Evolutionary conservation across 1,140 invertebrate genomes (phyloP), one percentile per base, ranked within the genome.

Genomic region (Drosophila subpulchrella): DNA sequence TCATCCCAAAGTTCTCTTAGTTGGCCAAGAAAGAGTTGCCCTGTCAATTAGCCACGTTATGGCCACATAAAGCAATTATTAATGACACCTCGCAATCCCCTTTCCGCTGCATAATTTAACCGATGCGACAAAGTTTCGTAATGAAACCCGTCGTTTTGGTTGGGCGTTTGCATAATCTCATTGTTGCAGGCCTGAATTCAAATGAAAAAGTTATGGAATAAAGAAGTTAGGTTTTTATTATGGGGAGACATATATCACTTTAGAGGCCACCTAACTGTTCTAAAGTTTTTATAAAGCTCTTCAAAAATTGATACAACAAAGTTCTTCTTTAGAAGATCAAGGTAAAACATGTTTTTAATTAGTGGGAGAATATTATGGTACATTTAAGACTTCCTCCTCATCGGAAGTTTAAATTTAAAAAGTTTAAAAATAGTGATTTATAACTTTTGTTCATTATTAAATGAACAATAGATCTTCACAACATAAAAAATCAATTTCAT

Each of bases 51-150:
- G 70, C 56, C 61, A 74, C 70, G 63, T 68, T 77, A 62, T 58
- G 39, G 53, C 70, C 56, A 70, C 75, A 67, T 81, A 68, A 70
- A 58, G 61, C 59, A 51, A 74, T 68, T 81, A 67, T 81, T 72
- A 63, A 60, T 65, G 59, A 38, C 34, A 71, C 59, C 53, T 71
- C 57, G 66, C 68, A 50, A 71, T 47, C 68, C 65, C 42, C 57
- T 66, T 36, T 53, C 36, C 8, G 10, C 47, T 68, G 38, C 65
- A 68, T 68, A 51, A 66, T 68, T 68, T 17, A 68, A 10, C 20
- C 20, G 20, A 4, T 44, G 32, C 48, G 32, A 34, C 38, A 53
- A 68, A 42, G 32, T 67, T 67, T 30, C 27, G 1, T 32, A 6
- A 44, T 53, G n/a, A 54, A 42, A 53, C 12, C 13, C 44, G 58